Base-by-base conservation (phyloP, 2,888 invertebrate genomes). In the Dendrolimus houi region DNA sequence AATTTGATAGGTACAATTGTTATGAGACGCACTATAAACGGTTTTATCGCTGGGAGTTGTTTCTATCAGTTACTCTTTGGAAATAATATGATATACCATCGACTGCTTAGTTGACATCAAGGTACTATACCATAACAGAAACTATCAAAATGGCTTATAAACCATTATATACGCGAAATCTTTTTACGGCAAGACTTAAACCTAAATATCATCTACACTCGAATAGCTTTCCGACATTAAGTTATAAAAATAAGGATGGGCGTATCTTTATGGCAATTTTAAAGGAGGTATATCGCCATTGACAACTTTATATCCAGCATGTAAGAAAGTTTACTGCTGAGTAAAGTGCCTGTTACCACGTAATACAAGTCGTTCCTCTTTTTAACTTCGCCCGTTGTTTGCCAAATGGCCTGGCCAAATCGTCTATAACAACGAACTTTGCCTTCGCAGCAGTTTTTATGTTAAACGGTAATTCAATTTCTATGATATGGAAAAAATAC, bases 361-460 rank as follows among this genome's bases (percentile, higher is more conserved):
- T 71, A 66, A 70, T 67, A 64, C 67, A 65, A 69, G 70, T 67
- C 74, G 68, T 72, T 70, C 64, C 65, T 74, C 70, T 72, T 74
- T 71, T 71, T 69, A 75, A 77, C 72, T 77, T 66, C 60, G 64
- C 64, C 63, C 65, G 61, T 63, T 72, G 75, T 78, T 74, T 79
- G 79, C 79, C 78, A 79, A 81, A 81, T 75, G 75, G 77, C 62
- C 67, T 65, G 64, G 67, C 71, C 74, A 77, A 79, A 79, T 77
- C 75, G 75, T 72, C 79, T 78, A 75, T 79, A 74, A 69, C 75
- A 47, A 63, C 64, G 58, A 79, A 79, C 69, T 77, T 80, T 70
- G 70, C 75, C 68, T 71, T 74, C 65, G 66, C 64, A 60, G 59
- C 47, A 47, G 65, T 67, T 68, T 74, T 73, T 72, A 70, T 74